Percentiles rank a stretch among this genome's conserved stretches.
Conservation (phyloP, 2,113 vertebrate species). For the Axis porcinus region DNA sequence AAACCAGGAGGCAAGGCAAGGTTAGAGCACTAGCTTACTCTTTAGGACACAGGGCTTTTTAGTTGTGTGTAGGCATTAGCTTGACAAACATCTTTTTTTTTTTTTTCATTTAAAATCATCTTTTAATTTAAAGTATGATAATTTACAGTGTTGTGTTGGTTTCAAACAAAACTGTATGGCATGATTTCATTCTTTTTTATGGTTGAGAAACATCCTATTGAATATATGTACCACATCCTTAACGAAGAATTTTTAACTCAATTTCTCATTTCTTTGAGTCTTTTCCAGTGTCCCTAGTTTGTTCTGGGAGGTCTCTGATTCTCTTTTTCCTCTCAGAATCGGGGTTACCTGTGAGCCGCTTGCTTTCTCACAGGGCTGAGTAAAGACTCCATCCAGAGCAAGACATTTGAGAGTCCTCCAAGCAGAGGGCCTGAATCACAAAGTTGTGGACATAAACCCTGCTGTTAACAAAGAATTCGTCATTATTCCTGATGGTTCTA, state of each 20-base stretch:
- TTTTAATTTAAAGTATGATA: neutral
- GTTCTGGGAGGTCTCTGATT: neutral
- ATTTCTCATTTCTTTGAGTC: neutral
- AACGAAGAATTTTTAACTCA: neutral
- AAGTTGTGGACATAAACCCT: neutral
- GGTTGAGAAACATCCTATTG: neutral
- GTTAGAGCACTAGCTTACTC: fast-evolving
- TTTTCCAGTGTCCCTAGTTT: neutral
- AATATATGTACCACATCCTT: neutral
- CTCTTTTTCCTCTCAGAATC: neutral
- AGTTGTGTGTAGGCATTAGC: neutral
- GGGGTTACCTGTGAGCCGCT: neutral
- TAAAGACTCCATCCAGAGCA: neutral
- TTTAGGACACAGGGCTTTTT: neutral
- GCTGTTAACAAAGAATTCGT: neutral
- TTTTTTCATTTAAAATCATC: neutral
- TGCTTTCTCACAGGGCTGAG: neutral
- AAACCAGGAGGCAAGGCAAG: neutral
- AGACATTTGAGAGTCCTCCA: neutral
- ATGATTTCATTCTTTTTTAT: neutral
- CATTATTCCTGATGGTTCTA: neutral
- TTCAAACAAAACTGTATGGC: neutral
- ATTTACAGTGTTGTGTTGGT: neutral
- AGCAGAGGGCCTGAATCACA: neutral
- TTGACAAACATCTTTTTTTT: neutral